These are phyloP conservation scores for Amiota mariae DNA, from an alignment of 2,888 invertebrate genomes.

Conservation along the genomic window DNA sequence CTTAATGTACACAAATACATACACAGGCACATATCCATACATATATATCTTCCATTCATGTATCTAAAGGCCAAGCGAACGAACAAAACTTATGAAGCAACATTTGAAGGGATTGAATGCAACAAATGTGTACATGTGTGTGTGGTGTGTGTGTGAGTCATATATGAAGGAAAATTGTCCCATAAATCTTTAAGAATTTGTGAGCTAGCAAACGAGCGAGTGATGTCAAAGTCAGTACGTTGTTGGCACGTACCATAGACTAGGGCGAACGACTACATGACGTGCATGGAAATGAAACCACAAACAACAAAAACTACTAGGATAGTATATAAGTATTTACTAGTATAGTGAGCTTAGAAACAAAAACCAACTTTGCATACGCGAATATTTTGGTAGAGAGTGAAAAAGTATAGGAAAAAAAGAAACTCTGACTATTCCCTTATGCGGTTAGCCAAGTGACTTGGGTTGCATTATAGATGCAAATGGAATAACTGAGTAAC, in stretches of 20 bases:
- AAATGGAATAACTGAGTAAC: constrained; percentile 64
- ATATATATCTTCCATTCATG: too few species aligned
- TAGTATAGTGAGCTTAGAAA: constrained; percentile 31
- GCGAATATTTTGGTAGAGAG: constrained; percentile 26
- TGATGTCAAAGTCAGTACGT: constrained; percentile 41
- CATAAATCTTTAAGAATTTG: constrained; percentile 56
- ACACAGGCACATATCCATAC: too few species aligned
- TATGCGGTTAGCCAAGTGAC: constrained; percentile 40
- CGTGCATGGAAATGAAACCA: constrained; percentile 14
- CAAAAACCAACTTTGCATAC: not conserved
- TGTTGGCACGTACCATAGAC: constrained; percentile 7
- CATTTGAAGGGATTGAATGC: too few species aligned
- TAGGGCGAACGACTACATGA: not conserved
- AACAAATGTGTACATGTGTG: not conserved
- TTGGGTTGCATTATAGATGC: constrained; percentile 60
- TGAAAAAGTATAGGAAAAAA: not conserved
- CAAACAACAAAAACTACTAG: not conserved
- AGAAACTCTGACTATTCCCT: not conserved
- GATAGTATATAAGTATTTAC: constrained; percentile 21
- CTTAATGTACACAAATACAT: not conserved
- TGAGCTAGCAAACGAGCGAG: constrained; percentile 27
- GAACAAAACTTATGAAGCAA: not conserved
- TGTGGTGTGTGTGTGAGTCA: constrained; percentile 27
- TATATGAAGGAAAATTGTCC: constrained; percentile 30
- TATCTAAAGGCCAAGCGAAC: not conserved